Evolutionary conservation across 2,888 invertebrate genomes (phyloP), one percentile per base, ranked within the genome.

Genomic region (Cepaea hortensis): DNA sequence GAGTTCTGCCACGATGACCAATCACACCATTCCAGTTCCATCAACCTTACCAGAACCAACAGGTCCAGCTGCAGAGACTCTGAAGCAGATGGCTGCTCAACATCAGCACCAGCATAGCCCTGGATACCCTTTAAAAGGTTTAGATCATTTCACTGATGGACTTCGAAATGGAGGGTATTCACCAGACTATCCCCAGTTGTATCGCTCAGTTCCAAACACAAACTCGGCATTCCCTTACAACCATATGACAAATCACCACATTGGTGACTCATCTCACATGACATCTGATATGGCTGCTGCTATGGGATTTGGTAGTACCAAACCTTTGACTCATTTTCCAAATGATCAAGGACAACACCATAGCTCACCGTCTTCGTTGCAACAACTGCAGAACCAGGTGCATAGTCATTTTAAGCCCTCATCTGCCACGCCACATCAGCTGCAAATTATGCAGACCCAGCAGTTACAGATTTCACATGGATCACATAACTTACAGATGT

Each of bases 71-170:
- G 98, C 98, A 81, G 98, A 98, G 95, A 98, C 98, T 0, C 95
- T 98, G 84, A 98, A 98, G 94, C 98, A 98, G 93, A 98, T 98
- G 98, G 98, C 98, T 72, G 98, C 98, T 94, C 98, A 98, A 94
- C 98, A 98, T 95, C 98, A 98, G 95, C 97, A 97, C 95, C 92
- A 93, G 88, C 81, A 75, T 50, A 87, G 86, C 48, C 90, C 90
- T 50, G 89, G 90, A 68, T 91, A 89, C 73, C 90, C 90, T 46
- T 90, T 91, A 79, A 91, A 91, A 88, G 93, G 91, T 93, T 92
- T 94, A 20, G 87, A 89, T 18, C 87, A 87, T 65, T 90, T 85
- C 68, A 50, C 89, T 11, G 89, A 90, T 72, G 87, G 85, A 46
- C 81, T 85, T 35, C 87, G 89, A 46, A 90, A 90, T 85, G 90